phyloP scores from a whole-genome alignment of 2,113 vertebrate genomes.

The Ameiurus melas region DNA sequence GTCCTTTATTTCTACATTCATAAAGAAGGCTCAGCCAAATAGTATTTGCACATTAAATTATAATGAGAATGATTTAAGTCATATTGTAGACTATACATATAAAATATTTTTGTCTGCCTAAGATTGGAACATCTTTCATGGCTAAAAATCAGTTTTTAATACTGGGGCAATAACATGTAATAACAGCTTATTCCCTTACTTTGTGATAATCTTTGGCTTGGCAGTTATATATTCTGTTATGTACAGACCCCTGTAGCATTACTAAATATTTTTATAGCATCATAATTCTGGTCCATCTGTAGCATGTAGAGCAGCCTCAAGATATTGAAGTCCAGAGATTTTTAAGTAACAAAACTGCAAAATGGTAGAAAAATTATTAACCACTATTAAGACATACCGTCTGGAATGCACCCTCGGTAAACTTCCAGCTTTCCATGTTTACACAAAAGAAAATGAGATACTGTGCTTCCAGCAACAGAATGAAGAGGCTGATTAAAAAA shows the following conservation, averaged over 20 bases:
- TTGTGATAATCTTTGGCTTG: slow-evolving; percentile 71
- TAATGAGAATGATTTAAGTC: not conserved
- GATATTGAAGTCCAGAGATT: slow-evolving; percentile 67
- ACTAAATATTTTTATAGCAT: slow-evolving; percentile 73
- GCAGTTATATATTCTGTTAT: slow-evolving; percentile 69
- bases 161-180: not conserved
- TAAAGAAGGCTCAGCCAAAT: not conserved
- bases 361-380: not conserved
- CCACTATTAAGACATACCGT: not conserved
- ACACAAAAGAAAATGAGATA: slow-evolving; percentile 23
- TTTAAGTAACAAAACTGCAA: not conserved
- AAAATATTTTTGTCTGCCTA: not conserved
- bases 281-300: slow-evolving; percentile 64
- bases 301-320: slow-evolving; percentile 75
- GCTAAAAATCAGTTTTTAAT: not conserved
- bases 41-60: not conserved
- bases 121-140: not conserved
- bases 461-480: slow-evolving; percentile 1
- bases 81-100: not conserved
- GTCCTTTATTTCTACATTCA: not conserved
- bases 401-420: not conserved
- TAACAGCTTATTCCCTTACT: slow-evolving; percentile 61
- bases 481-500: not conserved
- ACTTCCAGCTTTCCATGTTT: not conserved
- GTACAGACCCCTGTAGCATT: slow-evolving; percentile 69